Evolutionary conservation across 2,888 invertebrate genomes (phyloP).

Genomic region (Morpho deidamia): DNA sequence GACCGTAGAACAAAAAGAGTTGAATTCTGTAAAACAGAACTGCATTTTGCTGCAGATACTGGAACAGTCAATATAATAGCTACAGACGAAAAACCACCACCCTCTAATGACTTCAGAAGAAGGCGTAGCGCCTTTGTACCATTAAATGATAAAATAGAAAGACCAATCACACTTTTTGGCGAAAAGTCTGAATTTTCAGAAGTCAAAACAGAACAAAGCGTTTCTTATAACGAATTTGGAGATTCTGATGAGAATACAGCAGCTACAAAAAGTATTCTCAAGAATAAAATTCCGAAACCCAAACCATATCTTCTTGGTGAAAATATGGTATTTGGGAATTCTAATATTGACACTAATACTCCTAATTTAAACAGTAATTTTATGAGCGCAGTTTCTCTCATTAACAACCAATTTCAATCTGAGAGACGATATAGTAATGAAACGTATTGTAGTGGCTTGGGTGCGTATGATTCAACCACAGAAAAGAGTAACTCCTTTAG

Average conservation of each 20-base stretch:
- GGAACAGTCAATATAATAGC: slow-evolving; percentile 92
- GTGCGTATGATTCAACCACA: slow-evolving; percentile 16
- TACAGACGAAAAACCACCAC: slow-evolving; percentile 92
- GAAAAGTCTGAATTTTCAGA: slow-evolving; percentile 47
- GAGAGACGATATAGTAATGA: slow-evolving; percentile 42
- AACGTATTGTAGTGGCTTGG: slow-evolving; percentile 34
- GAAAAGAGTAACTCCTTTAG: slow-evolving; percentile 23
- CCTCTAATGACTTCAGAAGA: slow-evolving; percentile 87
- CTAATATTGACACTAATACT: slow-evolving; percentile 26
- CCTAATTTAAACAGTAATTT: slow-evolving; percentile 27
- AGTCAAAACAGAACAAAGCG: slow-evolving; percentile 31
- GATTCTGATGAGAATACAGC: slow-evolving; percentile 66
- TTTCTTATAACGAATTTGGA: slow-evolving; percentile 41
- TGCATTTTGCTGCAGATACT: slow-evolving; percentile 91
- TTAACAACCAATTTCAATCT: slow-evolving; percentile 55
- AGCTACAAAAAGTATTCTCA: slow-evolving; percentile 84
- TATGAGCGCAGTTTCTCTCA: slow-evolving; percentile 52
- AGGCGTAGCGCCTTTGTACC: slow-evolving; percentile 78
- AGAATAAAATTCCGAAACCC: slow-evolving; percentile 86
- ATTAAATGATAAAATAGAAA: slow-evolving; percentile 58
- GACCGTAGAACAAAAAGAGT: slow-evolving; percentile 84
- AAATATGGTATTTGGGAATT: slow-evolving; percentile 73
- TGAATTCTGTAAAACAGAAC: slow-evolving; percentile 92
- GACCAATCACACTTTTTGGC: slow-evolving; percentile 83
- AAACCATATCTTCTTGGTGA: slow-evolving; percentile 86